Conservation (phyloP, 2,797 vertebrate species). For the Fratercula arctica region DNA sequence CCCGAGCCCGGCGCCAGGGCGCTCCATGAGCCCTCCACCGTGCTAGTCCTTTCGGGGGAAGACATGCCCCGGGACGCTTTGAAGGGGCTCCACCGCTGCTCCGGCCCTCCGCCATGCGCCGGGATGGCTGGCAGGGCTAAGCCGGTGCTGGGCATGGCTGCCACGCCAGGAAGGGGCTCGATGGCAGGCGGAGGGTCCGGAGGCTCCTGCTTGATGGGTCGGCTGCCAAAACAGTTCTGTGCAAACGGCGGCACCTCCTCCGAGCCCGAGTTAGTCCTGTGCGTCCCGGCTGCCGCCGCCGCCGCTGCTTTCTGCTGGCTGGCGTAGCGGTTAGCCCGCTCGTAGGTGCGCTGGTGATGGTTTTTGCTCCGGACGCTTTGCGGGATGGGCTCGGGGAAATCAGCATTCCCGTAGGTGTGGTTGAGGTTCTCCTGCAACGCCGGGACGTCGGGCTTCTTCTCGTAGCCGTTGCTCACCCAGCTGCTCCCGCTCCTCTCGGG, state of each 20-base stretch:
- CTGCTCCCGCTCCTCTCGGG: slow-evolving; percentile 75
- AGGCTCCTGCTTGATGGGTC: slow-evolving; percentile 93
- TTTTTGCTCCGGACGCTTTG: slow-evolving; percentile 48
- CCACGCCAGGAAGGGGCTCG: slow-evolving; percentile 50
- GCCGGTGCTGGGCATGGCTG: neutral
- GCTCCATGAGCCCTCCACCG: slow-evolving; percentile 79
- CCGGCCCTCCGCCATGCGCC: neutral
- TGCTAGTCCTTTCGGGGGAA: slow-evolving; percentile 75
- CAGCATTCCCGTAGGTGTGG: slow-evolving; percentile 73
- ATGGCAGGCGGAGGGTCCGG: slow-evolving; percentile 79
- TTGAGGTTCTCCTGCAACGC: slow-evolving; percentile 83
- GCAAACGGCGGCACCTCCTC: slow-evolving; percentile 58
- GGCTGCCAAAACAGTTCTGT: slow-evolving; percentile 73
- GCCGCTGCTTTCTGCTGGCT: slow-evolving; percentile 56
- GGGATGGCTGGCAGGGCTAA: slow-evolving; percentile 54
- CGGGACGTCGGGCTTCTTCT: slow-evolving; percentile 88
- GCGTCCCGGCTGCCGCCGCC: neutral
- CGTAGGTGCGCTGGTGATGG: slow-evolving; percentile 80
- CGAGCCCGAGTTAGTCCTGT: slow-evolving; percentile 43
- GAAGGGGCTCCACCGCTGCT: slow-evolving; percentile 83
- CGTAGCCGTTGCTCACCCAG: slow-evolving; percentile 76
- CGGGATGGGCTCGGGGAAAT: slow-evolving; percentile 60
- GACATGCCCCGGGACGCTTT: slow-evolving; percentile 80
- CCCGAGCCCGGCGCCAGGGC: slow-evolving; percentile 22
- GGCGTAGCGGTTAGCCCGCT: slow-evolving; percentile 71